Conservation (phyloP, 2,888 invertebrate genomes). For the Imbricaverruca yamaguchii region DNA sequence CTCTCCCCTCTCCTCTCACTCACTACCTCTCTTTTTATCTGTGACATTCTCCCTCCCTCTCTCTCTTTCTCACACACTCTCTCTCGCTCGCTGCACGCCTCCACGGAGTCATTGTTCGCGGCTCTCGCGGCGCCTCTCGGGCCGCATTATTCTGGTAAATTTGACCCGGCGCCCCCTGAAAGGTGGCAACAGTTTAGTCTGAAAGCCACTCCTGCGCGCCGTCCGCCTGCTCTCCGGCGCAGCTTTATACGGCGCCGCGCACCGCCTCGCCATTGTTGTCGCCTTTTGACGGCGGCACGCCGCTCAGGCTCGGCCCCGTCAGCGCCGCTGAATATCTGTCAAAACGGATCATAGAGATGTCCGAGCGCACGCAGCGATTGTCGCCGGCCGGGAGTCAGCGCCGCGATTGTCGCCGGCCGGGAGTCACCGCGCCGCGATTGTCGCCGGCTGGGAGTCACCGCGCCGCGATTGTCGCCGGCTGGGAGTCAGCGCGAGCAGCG, state of each 20-base stretch:
- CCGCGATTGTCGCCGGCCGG: not conserved
- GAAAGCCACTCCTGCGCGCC: conserved; percentile 2
- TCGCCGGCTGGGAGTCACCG: no score
- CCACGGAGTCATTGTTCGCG: no score
- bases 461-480: no score
- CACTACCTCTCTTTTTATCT: not conserved
- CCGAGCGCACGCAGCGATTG: not conserved
- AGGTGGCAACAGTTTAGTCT: conserved; percentile 1
- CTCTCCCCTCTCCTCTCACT: not conserved
- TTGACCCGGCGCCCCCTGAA: conserved; percentile 7
- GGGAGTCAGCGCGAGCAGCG: no score
- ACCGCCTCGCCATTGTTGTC: conserved; percentile 15
- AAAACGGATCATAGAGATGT: conserved; percentile 17
- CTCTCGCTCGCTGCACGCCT: not conserved
- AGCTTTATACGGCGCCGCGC: not conserved
- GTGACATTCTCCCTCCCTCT: not conserved
- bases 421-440: no score
- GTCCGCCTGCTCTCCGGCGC: not conserved
- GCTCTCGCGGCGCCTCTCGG: not conserved
- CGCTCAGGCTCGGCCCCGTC: not conserved
- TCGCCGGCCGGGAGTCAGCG: not conserved
- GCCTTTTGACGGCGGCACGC: conserved; percentile 14
- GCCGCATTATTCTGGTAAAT: conserved; percentile 16
- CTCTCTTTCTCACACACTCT: not conserved
- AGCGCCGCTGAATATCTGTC: conserved; percentile 14